Evolutionary conservation across 2,888 invertebrate genomes (phyloP).

Genomic region (Yponomeuta plumbellus): DNA sequence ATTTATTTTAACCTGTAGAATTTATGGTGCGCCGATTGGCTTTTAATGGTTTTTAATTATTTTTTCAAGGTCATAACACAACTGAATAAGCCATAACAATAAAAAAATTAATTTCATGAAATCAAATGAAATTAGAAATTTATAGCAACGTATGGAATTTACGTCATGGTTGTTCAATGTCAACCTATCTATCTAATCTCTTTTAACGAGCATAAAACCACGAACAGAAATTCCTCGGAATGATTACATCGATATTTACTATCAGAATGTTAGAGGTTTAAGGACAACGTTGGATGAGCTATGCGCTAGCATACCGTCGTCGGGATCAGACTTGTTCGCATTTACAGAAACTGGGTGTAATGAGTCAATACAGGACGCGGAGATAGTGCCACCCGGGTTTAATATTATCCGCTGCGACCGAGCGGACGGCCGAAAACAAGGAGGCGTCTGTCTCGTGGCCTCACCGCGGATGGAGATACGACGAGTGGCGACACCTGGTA

Average conservation of each 20-base stretch:
- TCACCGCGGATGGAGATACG: background rate
- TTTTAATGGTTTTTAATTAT: no score
- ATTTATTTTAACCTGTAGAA: no score
- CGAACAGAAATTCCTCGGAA: background rate
- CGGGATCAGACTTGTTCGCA: constrained; percentile 15
- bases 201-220: constrained; percentile 18
- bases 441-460: constrained; percentile 19
- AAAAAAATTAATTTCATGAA: no score
- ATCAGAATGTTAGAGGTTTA: constrained; percentile 18
- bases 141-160: no score
- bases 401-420: constrained; percentile 21
- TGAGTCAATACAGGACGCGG: constrained; percentile 16
- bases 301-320: background rate
- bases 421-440: constrained; percentile 16
- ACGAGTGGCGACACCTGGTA: background rate
- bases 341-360: constrained; percentile 18
- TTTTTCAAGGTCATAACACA: no score
- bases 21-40: no score
- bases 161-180: no score
- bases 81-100: no score
- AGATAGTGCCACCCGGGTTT: constrained; percentile 16
- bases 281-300: constrained; percentile 16
- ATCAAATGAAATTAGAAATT: no score
- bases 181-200: no score
- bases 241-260: constrained; percentile 10